Percentiles rank a stretch among this genome's conserved stretches.
Evolutionary conservation across 2,113 vertebrate genomes (phyloP).

Genomic region (Poicephalus meyeri): DNA sequence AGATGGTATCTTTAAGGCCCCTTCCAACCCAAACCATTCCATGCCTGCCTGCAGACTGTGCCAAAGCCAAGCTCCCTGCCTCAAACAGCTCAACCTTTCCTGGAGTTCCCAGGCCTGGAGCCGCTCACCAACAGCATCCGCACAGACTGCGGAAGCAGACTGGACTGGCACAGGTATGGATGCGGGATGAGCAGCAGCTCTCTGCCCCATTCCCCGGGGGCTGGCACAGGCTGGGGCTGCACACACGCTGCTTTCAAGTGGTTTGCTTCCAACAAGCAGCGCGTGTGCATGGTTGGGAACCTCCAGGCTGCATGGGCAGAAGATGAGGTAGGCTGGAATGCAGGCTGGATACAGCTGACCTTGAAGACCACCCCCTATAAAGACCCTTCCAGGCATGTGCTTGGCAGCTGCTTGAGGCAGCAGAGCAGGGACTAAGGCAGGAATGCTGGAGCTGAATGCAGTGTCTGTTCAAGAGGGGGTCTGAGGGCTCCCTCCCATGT

Average conservation of each 20-base stretch:
- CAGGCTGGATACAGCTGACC: conserved; percentile 7
- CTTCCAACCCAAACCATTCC: not conserved
- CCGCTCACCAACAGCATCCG: not conserved
- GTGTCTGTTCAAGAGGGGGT: not conserved
- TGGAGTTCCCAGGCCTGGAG: fast-evolving
- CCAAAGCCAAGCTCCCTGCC: not conserved
- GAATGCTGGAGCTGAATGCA: conserved; percentile 49
- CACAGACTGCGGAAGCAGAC: fast-evolving
- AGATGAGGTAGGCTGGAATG: conserved; percentile 6
- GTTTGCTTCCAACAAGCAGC: not conserved
- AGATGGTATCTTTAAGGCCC: not conserved
- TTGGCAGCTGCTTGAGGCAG: conserved; percentile 49
- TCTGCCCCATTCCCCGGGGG: not conserved
- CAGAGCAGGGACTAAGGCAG: not conserved
- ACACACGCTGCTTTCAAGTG: not conserved
- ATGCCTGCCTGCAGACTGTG: not conserved
- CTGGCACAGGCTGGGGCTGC: not conserved
- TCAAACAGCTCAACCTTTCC: not conserved
- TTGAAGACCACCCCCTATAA: not conserved
- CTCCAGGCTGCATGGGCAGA: not conserved
- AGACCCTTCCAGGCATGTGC: not conserved
- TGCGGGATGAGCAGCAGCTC: fast-evolving
- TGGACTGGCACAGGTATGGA: fast-evolving
- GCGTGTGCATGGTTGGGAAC: fast-evolving
- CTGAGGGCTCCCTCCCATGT: not conserved